Evolutionary conservation across 1,140 invertebrate genomes (phyloP).

Genomic region (Bombus pyrosoma): DNA sequence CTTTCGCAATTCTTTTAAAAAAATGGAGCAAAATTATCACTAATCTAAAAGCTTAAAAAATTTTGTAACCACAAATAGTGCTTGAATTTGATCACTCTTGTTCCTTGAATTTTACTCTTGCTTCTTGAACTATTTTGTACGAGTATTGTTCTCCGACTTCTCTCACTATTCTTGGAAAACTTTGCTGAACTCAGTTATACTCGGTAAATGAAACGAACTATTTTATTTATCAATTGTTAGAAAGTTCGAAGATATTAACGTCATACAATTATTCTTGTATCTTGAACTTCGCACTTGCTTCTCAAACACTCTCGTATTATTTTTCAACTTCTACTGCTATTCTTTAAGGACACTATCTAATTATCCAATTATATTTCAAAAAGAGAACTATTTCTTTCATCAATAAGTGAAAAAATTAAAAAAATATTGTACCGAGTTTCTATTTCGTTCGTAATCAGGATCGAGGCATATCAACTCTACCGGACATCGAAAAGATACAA

Average conservation of each 20-base stretch:
- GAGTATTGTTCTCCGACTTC: neutral
- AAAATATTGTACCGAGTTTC: neutral
- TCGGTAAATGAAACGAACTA: neutral
- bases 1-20: neutral
- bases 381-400: neutral
- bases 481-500: conserved; percentile 85
- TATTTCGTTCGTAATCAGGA: conserved; percentile 82
- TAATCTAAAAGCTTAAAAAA: neutral
- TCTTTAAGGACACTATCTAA: neutral
- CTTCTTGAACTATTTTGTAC: neutral
- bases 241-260: neutral
- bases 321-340: neutral
- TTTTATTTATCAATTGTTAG: neutral
- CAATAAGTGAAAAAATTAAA: neutral
- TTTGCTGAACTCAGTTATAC: neutral
- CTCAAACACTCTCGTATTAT: neutral
- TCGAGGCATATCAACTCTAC: conserved; percentile 87
- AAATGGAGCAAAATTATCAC: neutral
- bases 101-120: neutral
- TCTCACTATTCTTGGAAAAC: neutral
- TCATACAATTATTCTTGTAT: neutral
- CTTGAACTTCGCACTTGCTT: neutral
- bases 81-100: too few relatives aligned
- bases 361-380: neutral
- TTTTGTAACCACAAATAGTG: neutral